A percentile compares a stretch with the other conserved stretches of the same genome.
Conservation (phyloP, 2,797 vertebrate species). For the Fringilla coelebs region DNA sequence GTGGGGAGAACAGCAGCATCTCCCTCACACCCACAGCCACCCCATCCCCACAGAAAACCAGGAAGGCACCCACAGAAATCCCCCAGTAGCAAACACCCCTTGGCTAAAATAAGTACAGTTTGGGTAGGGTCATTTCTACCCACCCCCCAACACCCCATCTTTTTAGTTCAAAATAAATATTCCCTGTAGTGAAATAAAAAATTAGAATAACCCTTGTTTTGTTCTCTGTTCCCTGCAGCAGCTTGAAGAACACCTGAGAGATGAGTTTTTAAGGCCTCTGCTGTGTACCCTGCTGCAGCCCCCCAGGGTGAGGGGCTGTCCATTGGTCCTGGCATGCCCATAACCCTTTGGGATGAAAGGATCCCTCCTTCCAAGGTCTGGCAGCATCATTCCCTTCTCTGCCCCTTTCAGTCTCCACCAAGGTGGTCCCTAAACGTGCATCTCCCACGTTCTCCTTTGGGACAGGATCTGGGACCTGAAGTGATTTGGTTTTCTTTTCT, state of each 20-base stretch:
- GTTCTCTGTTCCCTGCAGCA: background rate
- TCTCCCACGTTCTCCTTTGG: background rate
- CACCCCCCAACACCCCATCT: rapidly evolving
- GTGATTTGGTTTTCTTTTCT: background rate
- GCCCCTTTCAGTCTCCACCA: background rate
- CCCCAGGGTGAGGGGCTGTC: rapidly evolving
- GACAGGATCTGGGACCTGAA: background rate
- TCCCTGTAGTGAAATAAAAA: slow-evolving; percentile 5
- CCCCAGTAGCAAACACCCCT: background rate
- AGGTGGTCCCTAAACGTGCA: rapidly evolving
- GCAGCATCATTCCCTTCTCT: background rate
- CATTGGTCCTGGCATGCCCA: background rate
- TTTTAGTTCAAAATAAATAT: slow-evolving; percentile 11
- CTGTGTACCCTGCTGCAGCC: background rate
- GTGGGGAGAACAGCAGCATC: background rate
- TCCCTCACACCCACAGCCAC: background rate
- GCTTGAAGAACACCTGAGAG: background rate
- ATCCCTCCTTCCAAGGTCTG: background rate
- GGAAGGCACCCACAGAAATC: background rate
- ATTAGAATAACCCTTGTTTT: background rate
- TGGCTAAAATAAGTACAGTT: background rate
- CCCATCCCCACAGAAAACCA: background rate
- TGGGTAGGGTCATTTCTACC: background rate
- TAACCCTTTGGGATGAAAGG: background rate
- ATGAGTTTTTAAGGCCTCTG: background rate